These are phyloP conservation scores for Linnaemya vulpina DNA, from an alignment of 2,888 invertebrate genomes.

Conservation along the genomic window DNA sequence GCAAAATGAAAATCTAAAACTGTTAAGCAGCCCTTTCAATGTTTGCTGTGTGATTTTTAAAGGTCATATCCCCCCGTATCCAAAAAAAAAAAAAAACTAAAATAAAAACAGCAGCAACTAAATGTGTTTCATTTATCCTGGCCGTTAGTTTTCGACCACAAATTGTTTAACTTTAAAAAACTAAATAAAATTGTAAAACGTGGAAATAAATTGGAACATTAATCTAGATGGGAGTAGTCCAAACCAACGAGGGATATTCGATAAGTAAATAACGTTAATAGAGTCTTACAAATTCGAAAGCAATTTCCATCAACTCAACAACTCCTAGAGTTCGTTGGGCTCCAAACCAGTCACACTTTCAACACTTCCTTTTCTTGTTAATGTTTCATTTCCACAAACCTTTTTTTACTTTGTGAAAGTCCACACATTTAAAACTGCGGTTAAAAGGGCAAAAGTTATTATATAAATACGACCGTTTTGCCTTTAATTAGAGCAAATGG, in stretches of 20 bases:
- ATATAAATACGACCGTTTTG: neutral
- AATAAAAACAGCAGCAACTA: neutral
- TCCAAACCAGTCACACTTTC: no score
- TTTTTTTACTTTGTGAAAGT: neutral
- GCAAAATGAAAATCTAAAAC: neutral
- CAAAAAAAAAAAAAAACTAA: neutral
- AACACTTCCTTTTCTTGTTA: no score
- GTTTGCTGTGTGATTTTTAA: slow-evolving; percentile 17
- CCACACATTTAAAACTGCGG: slow-evolving; percentile 49
- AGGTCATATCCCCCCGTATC: slow-evolving; percentile 11
- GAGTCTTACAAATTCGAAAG: neutral
- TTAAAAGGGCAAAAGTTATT: neutral
- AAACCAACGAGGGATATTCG: neutral
- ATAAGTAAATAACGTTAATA: neutral
- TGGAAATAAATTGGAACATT: slow-evolving; percentile 25
- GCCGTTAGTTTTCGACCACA: slow-evolving; percentile 21
- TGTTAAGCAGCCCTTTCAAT: neutral
- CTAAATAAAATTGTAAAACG: neutral
- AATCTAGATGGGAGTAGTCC: slow-evolving; percentile 19
- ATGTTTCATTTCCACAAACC: neutral
- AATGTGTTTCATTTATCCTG: slow-evolving; percentile 11
- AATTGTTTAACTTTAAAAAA: slow-evolving; percentile 32
- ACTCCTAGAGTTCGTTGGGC: neutral
- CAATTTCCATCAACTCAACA: neutral
- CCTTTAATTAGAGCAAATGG: neutral